These are phyloP conservation scores for Cremastinae sp. DNA, from an alignment of 2,888 invertebrate species.

Conservation along the genomic window DNA sequence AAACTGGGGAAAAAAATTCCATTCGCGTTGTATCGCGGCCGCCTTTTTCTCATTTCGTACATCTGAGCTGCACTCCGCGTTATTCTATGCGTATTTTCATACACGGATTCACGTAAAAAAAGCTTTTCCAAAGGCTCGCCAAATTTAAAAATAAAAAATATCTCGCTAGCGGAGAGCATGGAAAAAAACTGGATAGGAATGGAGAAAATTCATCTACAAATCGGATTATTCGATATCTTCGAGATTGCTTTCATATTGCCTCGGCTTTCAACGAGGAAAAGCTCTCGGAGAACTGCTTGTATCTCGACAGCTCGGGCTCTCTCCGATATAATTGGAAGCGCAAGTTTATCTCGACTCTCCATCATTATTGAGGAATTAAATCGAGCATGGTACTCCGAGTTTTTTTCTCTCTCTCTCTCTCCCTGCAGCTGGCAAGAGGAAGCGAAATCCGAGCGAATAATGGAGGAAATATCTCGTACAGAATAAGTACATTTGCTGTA, in stretches of 20 bases:
- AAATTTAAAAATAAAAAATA: too few species aligned
- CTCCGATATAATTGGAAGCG: conserved; percentile 28
- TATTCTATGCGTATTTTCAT: background rate
- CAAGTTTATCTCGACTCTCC: conserved; percentile 25
- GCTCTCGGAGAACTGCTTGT: conserved; percentile 1
- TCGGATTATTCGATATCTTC: background rate
- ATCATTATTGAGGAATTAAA: conserved; percentile 44
- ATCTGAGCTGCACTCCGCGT: background rate
- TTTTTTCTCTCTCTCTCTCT: background rate
- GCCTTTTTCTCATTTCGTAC: background rate
- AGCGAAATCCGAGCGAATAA: conserved; percentile 13
- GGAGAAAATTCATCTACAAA: background rate
- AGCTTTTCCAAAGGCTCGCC: too few species aligned
- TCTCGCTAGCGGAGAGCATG: too few species aligned
- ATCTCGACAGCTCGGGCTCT: conserved; percentile 1
- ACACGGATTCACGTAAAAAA: too few species aligned
- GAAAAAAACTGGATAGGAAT: too few species aligned
- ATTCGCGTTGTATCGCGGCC: background rate
- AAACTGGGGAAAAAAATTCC: background rate
- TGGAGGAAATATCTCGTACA: conserved; percentile 6
- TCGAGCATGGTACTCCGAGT: background rate
- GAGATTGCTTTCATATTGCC: background rate
- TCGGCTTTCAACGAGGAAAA: background rate
- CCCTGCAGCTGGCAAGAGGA: background rate
- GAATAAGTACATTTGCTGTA: background rate